Evolutionary conservation across 2,113 vertebrate genomes (phyloP), one percentile per base, ranked within the genome.

Genomic region (Sula dactylatra): DNA sequence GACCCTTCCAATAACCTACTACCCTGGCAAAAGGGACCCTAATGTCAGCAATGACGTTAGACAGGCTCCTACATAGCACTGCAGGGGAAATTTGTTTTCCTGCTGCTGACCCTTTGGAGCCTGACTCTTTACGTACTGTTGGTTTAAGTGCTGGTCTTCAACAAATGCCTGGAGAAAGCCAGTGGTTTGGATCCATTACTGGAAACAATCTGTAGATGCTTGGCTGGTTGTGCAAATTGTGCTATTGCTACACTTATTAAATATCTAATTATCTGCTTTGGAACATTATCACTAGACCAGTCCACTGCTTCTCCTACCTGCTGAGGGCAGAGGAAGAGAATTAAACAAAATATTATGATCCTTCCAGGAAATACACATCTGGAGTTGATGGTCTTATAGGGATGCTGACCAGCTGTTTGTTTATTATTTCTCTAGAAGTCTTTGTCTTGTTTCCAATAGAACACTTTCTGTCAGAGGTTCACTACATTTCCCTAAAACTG

Each of bases 391-490:
- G 65, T 78, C 90, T 88, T 83, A 62, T 32, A 65, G 67, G 47
- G 90, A 90, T 88, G 55, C 71, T 67, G 71, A 64, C 62, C 93
- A 92, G 82, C 94, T 94, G 88, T 71, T 96, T 96, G 87, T 93
- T 97, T 97, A 90, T 97, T 94, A 74, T 93, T 94, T 81, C 86
- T 78, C 69, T 84, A 80, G 86, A 96, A 90, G 84, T 88, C 82
- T 95, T 95, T 96, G 82, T 73, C 82, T 86, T 81, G 76, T 67
- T 97, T 97, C 92, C 95, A 95, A 29, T 55, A 59, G 67, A 93
- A 92, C 64, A 64, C 69, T 95, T 95, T 95, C 80, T 92, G 67
- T 90, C 52, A 10, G 12, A 64, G 90, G 76, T 88, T 88, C 64
- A 11, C 76, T 86, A 36, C 5, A 1, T 56, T 92, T 93, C 71